phyloP scores from a whole-genome alignment of 2,797 vertebrate species.

The Hypotaenidia philippensis region DNA sequence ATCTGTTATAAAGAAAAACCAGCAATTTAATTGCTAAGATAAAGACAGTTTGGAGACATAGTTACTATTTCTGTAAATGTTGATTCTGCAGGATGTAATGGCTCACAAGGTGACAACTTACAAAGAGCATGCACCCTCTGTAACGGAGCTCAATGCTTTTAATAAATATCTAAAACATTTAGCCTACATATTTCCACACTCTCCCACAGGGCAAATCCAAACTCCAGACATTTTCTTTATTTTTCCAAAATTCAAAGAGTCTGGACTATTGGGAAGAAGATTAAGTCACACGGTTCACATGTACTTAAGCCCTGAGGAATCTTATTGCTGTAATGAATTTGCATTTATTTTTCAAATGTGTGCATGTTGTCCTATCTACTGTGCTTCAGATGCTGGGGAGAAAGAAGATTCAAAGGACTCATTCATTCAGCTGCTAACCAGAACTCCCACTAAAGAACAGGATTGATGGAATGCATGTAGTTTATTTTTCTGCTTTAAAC shows the following conservation, averaged over 20 bases:
- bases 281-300: neutral
- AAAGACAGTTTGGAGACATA: neutral
- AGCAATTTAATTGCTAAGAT: neutral
- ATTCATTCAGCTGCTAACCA: neutral
- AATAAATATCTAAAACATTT: neutral
- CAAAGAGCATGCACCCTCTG: neutral
- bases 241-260: neutral
- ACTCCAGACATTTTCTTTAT: neutral
- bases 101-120: neutral
- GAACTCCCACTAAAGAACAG: neutral
- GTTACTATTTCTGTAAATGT: neutral
- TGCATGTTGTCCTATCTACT: neutral
- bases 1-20: constrained; percentile 65
- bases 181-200: neutral
- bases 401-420: neutral
- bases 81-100: neutral
- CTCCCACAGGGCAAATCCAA: neutral
- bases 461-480: neutral
- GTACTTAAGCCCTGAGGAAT: neutral
- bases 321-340: neutral
- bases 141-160: neutral
- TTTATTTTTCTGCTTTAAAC: neutral
- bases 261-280: neutral
- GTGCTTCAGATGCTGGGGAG: neutral
- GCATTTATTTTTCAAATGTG: neutral